A percentile compares a stretch with the other conserved stretches of the same genome.
Evolutionary conservation across 2,888 invertebrate genomes (phyloP).

Genomic region (Disparrhopalites patrizii): DNA sequence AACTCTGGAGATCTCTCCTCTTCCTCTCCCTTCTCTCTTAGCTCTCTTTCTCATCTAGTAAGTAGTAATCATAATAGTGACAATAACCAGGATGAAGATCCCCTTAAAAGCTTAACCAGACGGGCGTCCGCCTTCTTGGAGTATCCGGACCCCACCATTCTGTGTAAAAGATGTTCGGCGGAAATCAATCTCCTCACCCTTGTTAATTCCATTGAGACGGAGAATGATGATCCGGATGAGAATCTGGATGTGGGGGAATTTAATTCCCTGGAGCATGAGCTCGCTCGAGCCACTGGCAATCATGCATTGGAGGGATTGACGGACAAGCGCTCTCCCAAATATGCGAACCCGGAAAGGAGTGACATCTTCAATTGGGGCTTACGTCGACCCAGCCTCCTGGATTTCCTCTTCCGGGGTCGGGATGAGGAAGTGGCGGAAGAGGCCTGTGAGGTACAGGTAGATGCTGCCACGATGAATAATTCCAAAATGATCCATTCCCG

Average conservation of each 20-base stretch:
- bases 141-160: background rate
- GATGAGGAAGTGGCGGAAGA: constrained; percentile 28
- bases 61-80: background rate
- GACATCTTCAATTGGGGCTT: constrained; percentile 3
- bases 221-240: constrained; percentile 39
- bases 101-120: background rate
- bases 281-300: constrained; percentile 41
- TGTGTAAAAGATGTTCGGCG: constrained; percentile 44
- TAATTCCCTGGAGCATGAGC: constrained; percentile 29
- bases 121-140: background rate
- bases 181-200: constrained; percentile 43
- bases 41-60: background rate
- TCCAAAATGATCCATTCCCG: background rate
- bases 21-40: background rate
- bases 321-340: background rate
- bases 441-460: constrained; percentile 26
- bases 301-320: background rate
- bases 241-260: constrained; percentile 18
- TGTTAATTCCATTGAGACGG: constrained; percentile 45
- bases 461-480: background rate
- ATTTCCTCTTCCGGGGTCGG: constrained; percentile 6
- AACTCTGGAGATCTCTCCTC: background rate
- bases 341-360: background rate
- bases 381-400: constrained; percentile 16
- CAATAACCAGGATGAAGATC: background rate